phyloP scores from a whole-genome alignment of 2,888 invertebrate genomes.

The Pocota personata region DNA sequence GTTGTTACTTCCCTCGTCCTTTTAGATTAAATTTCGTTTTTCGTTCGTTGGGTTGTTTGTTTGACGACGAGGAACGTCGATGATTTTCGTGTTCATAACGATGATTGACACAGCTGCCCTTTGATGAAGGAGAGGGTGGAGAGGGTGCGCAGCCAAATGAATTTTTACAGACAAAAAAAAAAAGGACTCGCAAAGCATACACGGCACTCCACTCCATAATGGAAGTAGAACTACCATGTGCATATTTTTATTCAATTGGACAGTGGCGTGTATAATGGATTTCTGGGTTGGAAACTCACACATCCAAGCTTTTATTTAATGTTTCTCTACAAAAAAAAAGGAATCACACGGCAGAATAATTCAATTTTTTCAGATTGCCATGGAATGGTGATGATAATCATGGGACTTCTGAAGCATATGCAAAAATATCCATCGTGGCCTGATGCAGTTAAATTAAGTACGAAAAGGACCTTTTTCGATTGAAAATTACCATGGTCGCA shows the following conservation, averaged over 20 bases:
- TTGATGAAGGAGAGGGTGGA: not conserved
- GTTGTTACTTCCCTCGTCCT: constrained; percentile 29
- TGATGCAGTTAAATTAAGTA: constrained; percentile 37
- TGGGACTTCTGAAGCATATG: constrained; percentile 15
- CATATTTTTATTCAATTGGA: constrained; percentile 59
- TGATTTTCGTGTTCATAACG: constrained; percentile 71
- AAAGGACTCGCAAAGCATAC: not conserved
- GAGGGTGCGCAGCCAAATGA: constrained; percentile 24
- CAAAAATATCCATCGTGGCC: constrained; percentile 7
- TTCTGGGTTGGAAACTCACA: not conserved
- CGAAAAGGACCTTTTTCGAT: constrained; percentile 2
- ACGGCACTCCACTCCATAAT: not conserved
- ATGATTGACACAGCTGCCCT: constrained; percentile 72
- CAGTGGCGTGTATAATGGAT: constrained; percentile 47
- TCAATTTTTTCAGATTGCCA: constrained; percentile 29
- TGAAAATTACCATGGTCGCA: constrained; percentile 1
- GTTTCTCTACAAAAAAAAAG: not conserved
- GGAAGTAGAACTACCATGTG: constrained; percentile 30
- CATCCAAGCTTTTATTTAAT: not conserved
- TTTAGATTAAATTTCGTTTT: constrained; percentile 53
- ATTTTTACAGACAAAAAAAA: constrained; percentile 45
- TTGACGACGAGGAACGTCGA: constrained; percentile 36
- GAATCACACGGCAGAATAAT: constrained; percentile 58
- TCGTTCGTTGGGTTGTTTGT: constrained; percentile 10
- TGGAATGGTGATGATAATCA: constrained; percentile 18